A percentile compares a stretch with the other conserved stretches of the same genome.
Evolutionary conservation across 1,140 invertebrate species (phyloP).

Genomic region (Ceratitis capitata): DNA sequence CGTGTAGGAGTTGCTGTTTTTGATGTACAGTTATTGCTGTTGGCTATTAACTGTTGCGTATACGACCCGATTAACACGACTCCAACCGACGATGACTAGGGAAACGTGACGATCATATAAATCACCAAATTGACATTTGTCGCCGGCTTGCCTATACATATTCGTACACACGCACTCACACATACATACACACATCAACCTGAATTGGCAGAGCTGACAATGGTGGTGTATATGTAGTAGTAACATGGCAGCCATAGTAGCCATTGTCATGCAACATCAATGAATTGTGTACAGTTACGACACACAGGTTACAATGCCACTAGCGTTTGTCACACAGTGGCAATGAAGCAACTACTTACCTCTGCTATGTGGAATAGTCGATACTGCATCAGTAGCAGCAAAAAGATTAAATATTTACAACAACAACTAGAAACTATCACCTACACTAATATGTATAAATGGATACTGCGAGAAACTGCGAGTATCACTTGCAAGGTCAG

Average conservation of each 20-base stretch:
- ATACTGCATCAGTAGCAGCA: neutral
- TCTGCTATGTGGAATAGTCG: neutral
- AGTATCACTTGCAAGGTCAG: constrained; percentile 14
- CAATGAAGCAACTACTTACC: neutral
- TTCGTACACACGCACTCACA: neutral
- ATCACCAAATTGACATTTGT: constrained; percentile 44
- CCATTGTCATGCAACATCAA: neutral
- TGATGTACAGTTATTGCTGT: neutral
- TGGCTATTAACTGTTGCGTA: constrained; percentile 25
- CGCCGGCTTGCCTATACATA: neutral
- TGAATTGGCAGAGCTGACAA: neutral
- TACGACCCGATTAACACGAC: constrained; percentile 43
- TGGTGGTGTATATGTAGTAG: no score
- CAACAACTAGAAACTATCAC: neutral
- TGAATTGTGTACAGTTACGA: neutral
- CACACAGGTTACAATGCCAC: constrained; percentile 8
- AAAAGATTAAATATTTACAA: neutral
- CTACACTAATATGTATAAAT: neutral
- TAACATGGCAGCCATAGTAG: neutral
- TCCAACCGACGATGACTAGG: constrained; percentile 25
- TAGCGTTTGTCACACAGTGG: neutral
- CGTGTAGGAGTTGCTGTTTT: neutral
- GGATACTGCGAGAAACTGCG: neutral
- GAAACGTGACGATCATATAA: constrained; percentile 46
- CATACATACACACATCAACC: neutral